Evolutionary conservation across 2,797 vertebrate genomes (phyloP).

Genomic region (Neopelma chrysocephalum): DNA sequence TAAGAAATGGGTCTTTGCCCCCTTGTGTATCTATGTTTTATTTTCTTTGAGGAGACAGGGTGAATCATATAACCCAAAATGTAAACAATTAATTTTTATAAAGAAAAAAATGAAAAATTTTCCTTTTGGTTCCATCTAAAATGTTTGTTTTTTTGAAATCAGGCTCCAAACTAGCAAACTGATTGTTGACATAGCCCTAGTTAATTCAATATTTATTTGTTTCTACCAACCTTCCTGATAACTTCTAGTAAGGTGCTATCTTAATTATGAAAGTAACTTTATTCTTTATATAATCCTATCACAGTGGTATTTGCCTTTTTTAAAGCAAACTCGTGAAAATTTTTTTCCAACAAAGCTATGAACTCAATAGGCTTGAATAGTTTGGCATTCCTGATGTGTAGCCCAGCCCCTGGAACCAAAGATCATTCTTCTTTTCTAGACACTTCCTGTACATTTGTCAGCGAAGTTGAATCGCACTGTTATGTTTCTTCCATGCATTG

Average conservation of each 20-base stretch:
- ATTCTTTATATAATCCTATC: neutral
- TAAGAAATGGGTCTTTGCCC: neutral
- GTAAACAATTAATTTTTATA: neutral
- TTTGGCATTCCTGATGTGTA: neutral
- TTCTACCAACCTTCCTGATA: neutral
- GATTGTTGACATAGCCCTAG: neutral
- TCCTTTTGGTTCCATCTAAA: neutral
- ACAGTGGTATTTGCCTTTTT: neutral
- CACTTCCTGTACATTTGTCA: neutral
- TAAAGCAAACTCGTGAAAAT: rapidly evolving
- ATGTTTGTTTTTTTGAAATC: neutral
- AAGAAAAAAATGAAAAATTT: neutral
- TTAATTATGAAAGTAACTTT: neutral
- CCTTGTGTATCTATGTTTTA: neutral
- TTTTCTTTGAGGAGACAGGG: neutral
- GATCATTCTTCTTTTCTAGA: neutral
- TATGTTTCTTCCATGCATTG: neutral
- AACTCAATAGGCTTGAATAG: neutral
- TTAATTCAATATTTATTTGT: neutral
- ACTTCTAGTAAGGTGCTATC: neutral
- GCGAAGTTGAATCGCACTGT: neutral
- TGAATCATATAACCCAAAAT: neutral
- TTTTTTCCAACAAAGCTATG: neutral
- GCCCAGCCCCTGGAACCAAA: neutral
- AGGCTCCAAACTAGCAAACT: neutral